Evolutionary conservation across 2,113 vertebrate genomes (phyloP).

Genomic region (Zeus faber): DNA sequence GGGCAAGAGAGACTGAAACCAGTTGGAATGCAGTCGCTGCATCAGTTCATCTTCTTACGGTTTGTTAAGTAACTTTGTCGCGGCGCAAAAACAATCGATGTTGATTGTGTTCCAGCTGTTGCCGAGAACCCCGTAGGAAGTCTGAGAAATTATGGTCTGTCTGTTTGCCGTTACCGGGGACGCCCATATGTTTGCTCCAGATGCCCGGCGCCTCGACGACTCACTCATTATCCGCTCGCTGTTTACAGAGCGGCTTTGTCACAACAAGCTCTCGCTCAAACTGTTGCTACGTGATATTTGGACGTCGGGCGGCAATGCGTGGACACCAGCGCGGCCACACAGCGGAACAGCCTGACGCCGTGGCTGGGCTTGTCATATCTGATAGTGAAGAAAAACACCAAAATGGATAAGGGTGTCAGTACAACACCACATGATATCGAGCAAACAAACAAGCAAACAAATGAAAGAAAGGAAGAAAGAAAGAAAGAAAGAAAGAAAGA

Average conservation of each 20-base stretch:
- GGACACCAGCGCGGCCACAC: no score
- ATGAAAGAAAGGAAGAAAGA: no score
- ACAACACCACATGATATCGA: no score
- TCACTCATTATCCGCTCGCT: conserved; percentile 55
- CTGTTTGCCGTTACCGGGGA: conserved; percentile 45
- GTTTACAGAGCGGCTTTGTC: conserved; percentile 46
- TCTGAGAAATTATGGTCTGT: conserved; percentile 44
- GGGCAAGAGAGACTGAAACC: background rate
- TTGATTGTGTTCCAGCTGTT: conserved; percentile 61
- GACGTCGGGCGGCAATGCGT: no score
- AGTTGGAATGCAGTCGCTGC: conserved; percentile 8
- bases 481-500: no score
- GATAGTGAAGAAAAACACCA: no score
- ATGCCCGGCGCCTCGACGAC: conserved; percentile 47
- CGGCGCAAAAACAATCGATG: conserved; percentile 40
- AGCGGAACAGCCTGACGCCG: no score
- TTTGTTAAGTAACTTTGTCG: conserved; percentile 35
- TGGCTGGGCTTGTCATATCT: no score
- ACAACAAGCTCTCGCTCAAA: conserved; percentile 40
- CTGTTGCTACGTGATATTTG: no score
- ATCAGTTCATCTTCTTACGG: conserved; percentile 24
- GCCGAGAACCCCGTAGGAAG: conserved; percentile 37
- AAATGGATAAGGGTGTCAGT: no score
- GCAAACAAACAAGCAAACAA: no score
- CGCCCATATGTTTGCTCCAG: conserved; percentile 60